A percentile compares a stretch with the other conserved stretches of the same genome.
phyloP scores from a whole-genome alignment of 92 coral and sea anemone genomes.

The Scolanthus callimorphus region DNA sequence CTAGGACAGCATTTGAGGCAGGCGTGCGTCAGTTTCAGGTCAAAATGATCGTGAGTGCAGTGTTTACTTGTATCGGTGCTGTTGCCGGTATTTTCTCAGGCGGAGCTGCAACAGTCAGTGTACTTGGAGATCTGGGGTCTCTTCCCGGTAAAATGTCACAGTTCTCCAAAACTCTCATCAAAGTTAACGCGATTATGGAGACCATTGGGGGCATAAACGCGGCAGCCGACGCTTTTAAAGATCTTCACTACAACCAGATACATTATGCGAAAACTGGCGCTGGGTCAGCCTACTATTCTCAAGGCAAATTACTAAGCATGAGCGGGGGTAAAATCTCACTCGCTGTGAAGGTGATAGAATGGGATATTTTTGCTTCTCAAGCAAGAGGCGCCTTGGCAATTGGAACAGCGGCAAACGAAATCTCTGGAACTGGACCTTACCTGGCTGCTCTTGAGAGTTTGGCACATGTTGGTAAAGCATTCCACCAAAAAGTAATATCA shows the following conservation, averaged over 20 bases:
- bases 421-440: constrained; percentile 32
- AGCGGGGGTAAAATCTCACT: constrained; percentile 19
- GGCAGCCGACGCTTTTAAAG: constrained; percentile 20
- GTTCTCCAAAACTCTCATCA: constrained; percentile 17
- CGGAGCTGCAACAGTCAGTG: too few species aligned
- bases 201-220: constrained; percentile 16
- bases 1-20: too few species aligned
- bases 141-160: constrained; percentile 14
- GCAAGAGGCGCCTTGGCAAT: constrained; percentile 28
- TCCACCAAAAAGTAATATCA: constrained; percentile 33
- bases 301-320: constrained; percentile 18
- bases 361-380: constrained; percentile 30
- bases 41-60: constrained; percentile 32
- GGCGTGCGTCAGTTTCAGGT: constrained; percentile 20
- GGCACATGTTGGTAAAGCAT: constrained; percentile 32
- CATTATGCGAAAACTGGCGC: constrained; percentile 19
- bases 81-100: too few species aligned
- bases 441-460: constrained; percentile 35
- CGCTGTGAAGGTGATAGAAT: constrained; percentile 38
- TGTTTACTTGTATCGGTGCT: constrained; percentile 30
- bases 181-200: constrained; percentile 31
- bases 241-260: constrained; percentile 14
- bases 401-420: constrained; percentile 45
- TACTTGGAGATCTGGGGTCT: constrained; percentile 23
- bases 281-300: constrained; percentile 34